Conservation (phyloP, 64 coral and sea anemone genomes). For the Montipora sp. region DNA sequence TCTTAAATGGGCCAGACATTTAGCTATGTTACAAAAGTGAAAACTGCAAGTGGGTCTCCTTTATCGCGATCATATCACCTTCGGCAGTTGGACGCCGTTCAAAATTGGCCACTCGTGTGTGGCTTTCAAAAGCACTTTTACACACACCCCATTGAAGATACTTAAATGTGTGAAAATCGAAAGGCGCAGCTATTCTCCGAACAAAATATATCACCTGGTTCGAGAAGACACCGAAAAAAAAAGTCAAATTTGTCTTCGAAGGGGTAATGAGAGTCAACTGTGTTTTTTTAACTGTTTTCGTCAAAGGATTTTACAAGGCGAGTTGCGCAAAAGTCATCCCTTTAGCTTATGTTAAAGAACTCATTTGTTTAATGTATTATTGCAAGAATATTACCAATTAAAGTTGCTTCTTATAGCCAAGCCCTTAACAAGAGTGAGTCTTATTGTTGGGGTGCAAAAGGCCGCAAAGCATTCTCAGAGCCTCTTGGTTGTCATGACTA, state of each 20-base stretch:
- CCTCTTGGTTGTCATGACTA: not conserved
- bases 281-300: not conserved
- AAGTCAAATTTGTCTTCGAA: too few relatives aligned
- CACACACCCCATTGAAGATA: too few relatives aligned
- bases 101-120: too few relatives aligned
- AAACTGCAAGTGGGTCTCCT: conserved; percentile 2
- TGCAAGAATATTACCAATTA: conserved; percentile 8
- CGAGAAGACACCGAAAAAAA: too few relatives aligned
- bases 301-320: not conserved
- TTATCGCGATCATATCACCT: not conserved
- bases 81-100: not conserved
- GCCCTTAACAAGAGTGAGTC: not conserved
- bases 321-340: not conserved
- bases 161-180: not conserved
- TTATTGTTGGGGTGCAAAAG: conserved; percentile 25
- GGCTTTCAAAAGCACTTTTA: too few relatives aligned
- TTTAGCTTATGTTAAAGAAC: not conserved
- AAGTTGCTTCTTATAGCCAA: not conserved
- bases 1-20: conserved; percentile 6
- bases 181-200: not conserved
- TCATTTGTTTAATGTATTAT: not conserved
- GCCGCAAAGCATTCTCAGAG: conserved; percentile 23
- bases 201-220: not conserved
- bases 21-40: not conserved
- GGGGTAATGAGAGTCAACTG: not conserved